Percentiles rank a stretch among this genome's conserved stretches.
phyloP scores from a whole-genome alignment of 2,888 invertebrate species.

The Cyclophora punctaria region DNA sequence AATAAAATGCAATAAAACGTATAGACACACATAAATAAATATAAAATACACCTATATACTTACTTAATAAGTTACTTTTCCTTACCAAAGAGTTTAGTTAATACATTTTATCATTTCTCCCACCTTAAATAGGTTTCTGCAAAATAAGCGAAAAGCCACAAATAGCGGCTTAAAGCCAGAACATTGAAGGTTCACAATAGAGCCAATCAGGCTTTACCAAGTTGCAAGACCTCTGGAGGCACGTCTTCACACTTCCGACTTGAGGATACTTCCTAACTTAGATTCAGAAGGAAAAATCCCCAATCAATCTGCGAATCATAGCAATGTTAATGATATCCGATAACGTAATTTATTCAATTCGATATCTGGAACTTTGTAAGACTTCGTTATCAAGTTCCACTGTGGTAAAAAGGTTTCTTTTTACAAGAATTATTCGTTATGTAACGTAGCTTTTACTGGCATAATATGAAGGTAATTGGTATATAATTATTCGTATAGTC shows the following conservation, averaged over 20 bases:
- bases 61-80: too few species aligned
- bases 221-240: conserved; percentile 52
- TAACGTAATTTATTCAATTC: conserved; percentile 31
- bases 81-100: too few species aligned
- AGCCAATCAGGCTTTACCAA: conserved; percentile 62
- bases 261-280: conserved; percentile 35
- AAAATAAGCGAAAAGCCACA: conserved; percentile 36
- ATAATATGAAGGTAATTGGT: too few species aligned
- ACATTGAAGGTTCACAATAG: conserved; percentile 63
- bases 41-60: too few species aligned
- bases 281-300: conserved; percentile 33
- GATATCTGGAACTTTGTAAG: conserved; percentile 19
- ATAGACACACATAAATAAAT: neutral
- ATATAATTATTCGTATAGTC: too few species aligned
- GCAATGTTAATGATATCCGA: conserved; percentile 37
- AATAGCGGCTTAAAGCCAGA: conserved; percentile 51
- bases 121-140: neutral
- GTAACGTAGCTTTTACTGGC: too few species aligned
- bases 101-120: too few species aligned
- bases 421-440: too few species aligned
- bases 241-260: conserved; percentile 56
- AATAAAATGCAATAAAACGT: conserved; percentile 4
- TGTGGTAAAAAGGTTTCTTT: too few species aligned
- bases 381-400: conserved; percentile 18
- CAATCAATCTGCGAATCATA: conserved; percentile 37